Base-by-base conservation (phyloP, 2,888 invertebrate species). In the Agrotis segetum region DNA sequence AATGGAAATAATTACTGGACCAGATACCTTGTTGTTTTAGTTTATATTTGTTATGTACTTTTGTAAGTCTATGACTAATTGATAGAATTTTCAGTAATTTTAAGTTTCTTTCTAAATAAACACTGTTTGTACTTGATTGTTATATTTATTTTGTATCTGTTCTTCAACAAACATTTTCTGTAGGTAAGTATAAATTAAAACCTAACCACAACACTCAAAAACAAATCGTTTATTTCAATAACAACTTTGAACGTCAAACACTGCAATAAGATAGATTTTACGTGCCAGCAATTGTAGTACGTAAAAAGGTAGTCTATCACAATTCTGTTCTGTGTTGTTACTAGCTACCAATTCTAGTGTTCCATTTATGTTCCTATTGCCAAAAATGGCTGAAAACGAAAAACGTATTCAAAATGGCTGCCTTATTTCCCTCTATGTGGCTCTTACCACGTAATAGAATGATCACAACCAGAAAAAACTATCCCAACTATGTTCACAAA, bases 391-490 rank as follows among this genome's bases (percentile, higher is more conserved):
- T 1, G 21, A 1, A 5, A 17, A 3, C 19, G 47, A 49, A 64
- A 60, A 74, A 24, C 0, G 7, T 44, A 53, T 76, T 76, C 58
- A 61, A 59, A 70, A 63, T 76, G 52, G 53, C 49, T 34, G 16
- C 52, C 47, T 49, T 46, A 74, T 62, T 56, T 69, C 29, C 34
- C 61, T 63, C 9, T 63, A 16, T 55, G 29, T 5, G 11, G 17
- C 24, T 63, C 50, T 46, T 64, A 77, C 55, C 50, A 44, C 40
- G 46, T 71, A 21, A 62, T 62, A 62, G 52, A 64, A 78, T 79
- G 40, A 62, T 58, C 17, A 17, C 34, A 47, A 6, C 40, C 65
- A 62, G 52, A 73, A 77, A 79, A 68, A 65, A 34, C 60, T 47
- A 47, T 13, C 17, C 21, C 14, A 58, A 63, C 53, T 24, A 29